Percentiles rank a stretch among this genome's conserved stretches.
Evolutionary conservation across 2,113 vertebrate species (phyloP).

Genomic region (Zeus faber): DNA sequence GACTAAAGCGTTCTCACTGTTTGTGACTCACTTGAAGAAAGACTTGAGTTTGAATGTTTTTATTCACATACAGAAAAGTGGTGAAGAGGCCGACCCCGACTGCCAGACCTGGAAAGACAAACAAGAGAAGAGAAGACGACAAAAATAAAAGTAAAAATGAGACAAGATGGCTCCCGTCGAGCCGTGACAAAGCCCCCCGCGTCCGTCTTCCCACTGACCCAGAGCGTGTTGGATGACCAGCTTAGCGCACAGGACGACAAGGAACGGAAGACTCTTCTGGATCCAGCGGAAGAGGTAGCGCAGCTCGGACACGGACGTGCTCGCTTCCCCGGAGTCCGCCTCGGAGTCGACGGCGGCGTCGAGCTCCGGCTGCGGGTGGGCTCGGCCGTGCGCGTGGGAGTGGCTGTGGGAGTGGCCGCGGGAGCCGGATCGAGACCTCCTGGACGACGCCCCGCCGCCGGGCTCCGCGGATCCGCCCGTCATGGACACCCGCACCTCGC

Average conservation of each 20-base stretch:
- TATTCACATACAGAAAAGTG: constrained; percentile 96
- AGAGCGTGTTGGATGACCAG: constrained; percentile 84
- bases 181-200: not conserved
- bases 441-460: constrained; percentile 63
- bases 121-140: constrained; percentile 1
- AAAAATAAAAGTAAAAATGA: too few relatives aligned
- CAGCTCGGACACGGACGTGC: constrained; percentile 84
- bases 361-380: constrained; percentile 50
- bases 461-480: constrained; percentile 64
- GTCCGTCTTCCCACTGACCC: constrained; percentile 68
- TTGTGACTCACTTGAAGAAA: constrained; percentile 90
- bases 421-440: constrained; percentile 62
- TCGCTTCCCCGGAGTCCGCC: constrained; percentile 77
- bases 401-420: constrained; percentile 74
- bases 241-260: constrained; percentile 88
- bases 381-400: constrained; percentile 49
- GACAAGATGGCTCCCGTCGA: not conserved
- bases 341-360: constrained; percentile 66
- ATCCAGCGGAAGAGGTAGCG: constrained; percentile 87
- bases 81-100: constrained; percentile 93
- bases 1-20: not conserved
- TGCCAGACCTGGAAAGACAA: constrained; percentile 85
- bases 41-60: constrained; percentile 94
- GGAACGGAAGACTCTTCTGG: constrained; percentile 91
- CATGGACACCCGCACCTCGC: constrained; percentile 79